Conservation (phyloP, 64 coral and sea anemone genomes). For the Montipora efflorescens region DNA sequence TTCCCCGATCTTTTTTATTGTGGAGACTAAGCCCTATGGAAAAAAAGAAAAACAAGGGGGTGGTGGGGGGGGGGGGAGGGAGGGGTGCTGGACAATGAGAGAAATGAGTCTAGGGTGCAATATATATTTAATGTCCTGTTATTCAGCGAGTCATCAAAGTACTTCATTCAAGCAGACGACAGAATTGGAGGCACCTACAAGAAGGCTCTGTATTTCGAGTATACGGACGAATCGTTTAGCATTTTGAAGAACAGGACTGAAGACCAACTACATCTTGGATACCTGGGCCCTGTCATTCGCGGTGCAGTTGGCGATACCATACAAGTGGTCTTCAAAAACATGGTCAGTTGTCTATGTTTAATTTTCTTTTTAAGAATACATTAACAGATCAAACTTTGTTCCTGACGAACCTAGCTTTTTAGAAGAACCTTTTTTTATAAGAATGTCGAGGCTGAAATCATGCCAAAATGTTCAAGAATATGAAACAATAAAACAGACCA, state of each 20-base stretch:
- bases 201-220: conserved; percentile 86
- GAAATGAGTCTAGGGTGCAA: no score
- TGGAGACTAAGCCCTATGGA: no score
- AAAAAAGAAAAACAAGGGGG: no score
- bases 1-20: neutral
- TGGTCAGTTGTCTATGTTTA: conserved; percentile 30
- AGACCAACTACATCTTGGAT: conserved; percentile 60
- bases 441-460: no score
- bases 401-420: no score
- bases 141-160: conserved; percentile 71
- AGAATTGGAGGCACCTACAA: conserved; percentile 85
- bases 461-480: no score
- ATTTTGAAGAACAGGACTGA: conserved; percentile 31
- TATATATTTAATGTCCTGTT: neutral
- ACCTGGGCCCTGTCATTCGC: conserved; percentile 86
- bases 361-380: neutral
- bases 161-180: conserved; percentile 60
- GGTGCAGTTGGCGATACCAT: conserved; percentile 90
- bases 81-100: no score
- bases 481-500: no score
- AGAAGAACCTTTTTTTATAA: no score
- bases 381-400: no score
- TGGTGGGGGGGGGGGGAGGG: no score
- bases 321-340: conserved; percentile 79
- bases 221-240: conserved; percentile 68